A percentile compares a stretch with the other conserved stretches of the same genome.
Conservation (phyloP, 2,113 vertebrate species). For the Callipepla squamata region DNA sequence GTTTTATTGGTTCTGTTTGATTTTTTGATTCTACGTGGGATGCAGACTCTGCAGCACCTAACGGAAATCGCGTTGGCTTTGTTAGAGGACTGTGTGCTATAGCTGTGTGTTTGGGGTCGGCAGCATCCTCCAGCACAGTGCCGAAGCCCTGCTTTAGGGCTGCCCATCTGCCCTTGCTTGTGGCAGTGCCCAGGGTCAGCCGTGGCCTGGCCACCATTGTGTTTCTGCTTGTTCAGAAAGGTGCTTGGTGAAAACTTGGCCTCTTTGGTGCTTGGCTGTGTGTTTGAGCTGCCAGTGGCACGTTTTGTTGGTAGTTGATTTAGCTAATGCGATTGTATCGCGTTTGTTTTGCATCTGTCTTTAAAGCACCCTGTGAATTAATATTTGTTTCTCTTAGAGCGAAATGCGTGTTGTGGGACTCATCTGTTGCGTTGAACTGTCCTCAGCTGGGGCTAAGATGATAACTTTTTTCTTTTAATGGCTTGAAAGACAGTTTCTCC, state of each 20-base stretch:
- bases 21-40: not conserved
- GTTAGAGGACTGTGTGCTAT: not conserved
- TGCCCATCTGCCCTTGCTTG: not conserved
- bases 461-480: not conserved
- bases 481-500: not conserved
- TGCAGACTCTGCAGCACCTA: not conserved
- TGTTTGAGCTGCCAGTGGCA: not conserved
- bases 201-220: not conserved
- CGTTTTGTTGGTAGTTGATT: no score
- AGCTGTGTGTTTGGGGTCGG: not conserved
- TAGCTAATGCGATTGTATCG: no score
- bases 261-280: not conserved
- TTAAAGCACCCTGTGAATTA: not conserved
- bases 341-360: not conserved
- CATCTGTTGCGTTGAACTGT: not conserved
- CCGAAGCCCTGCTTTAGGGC: not conserved
- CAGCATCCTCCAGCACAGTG: accelerated
- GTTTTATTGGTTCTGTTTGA: not conserved
- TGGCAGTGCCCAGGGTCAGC: not conserved
- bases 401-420: not conserved
- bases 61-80: not conserved
- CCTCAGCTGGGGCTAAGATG: not conserved
- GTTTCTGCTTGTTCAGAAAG: not conserved
- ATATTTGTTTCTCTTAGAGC: not conserved
- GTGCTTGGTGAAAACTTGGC: not conserved